Conservation (phyloP, 2,797 vertebrate genomes). For the Propithecus deckenii region DNA sequence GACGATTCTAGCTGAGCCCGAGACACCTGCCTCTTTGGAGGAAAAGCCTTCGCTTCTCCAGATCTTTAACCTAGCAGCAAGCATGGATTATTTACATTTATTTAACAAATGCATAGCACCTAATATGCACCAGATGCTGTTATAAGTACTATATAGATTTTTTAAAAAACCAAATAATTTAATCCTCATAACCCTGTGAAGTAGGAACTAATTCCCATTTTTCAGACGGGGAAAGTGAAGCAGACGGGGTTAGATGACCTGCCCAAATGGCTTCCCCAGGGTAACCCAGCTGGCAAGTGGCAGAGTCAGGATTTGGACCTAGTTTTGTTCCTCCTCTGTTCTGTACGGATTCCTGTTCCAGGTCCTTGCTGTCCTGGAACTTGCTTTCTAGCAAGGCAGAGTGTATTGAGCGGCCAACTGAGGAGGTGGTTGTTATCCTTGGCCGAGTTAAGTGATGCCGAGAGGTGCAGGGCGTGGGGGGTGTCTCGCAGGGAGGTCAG, state of each 20-base stretch:
- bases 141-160: background rate
- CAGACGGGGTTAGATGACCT: background rate
- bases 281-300: background rate
- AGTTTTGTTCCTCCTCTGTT: background rate
- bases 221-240: background rate
- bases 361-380: background rate
- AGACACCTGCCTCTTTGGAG: background rate
- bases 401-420: background rate
- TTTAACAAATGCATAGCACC: background rate
- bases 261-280: no score
- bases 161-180: background rate
- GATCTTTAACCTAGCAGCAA: background rate
- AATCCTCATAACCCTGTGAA: background rate
- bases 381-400: background rate
- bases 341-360: background rate
- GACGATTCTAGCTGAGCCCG: background rate
- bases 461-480: background rate
- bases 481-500: background rate
- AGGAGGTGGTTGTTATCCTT: background rate
- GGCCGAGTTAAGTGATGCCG: background rate
- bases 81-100: background rate
- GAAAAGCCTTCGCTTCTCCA: background rate
- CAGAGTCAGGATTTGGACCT: background rate
- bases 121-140: background rate
- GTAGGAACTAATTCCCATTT: background rate